These are phyloP conservation scores for Prenolepis imparis DNA, from an alignment of 2,888 invertebrate genomes.

Conservation along the genomic window DNA sequence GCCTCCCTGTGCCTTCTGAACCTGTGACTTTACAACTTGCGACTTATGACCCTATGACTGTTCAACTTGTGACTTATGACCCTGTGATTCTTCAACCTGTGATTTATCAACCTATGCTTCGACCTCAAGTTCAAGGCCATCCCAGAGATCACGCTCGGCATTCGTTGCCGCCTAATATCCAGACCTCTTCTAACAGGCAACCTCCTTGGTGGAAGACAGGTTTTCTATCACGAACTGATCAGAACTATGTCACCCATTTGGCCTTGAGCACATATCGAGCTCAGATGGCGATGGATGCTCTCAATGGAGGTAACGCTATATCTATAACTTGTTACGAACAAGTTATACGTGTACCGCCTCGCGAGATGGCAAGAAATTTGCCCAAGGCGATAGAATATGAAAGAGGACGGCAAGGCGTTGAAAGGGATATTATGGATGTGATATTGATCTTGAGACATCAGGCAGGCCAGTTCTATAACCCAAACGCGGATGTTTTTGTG, in stretches of 20 bases:
- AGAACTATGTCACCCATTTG: conserved; percentile 72
- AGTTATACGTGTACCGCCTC: rapidly evolving
- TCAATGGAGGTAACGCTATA: conserved; percentile 62
- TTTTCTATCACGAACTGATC: conserved; percentile 74
- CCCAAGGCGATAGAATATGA: rapidly evolving
- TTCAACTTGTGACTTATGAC: too few species aligned
- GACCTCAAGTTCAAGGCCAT: too few species aligned
- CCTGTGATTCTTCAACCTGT: too few species aligned
- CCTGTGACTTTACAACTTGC: too few species aligned
- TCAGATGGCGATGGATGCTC: conserved; percentile 59
- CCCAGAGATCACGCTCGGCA: conserved; percentile 77
- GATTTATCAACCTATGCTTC: too few species aligned
- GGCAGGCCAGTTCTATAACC: rapidly evolving
- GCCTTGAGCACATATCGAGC: conserved; percentile 59
- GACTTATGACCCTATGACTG: too few species aligned
- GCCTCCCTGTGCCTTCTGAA: too few species aligned
- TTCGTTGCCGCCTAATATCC: not conserved
- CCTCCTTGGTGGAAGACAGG: conserved; percentile 75
- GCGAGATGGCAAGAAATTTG: not conserved
- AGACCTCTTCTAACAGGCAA: not conserved
- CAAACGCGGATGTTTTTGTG: not conserved
- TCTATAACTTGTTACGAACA: too few species aligned
- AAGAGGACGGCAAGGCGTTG: rapidly evolving
- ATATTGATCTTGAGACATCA: not conserved
- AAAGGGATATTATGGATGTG: rapidly evolving